Base-by-base conservation (phyloP, 1,140 invertebrate species). In the Eufriesea mexicana region DNA sequence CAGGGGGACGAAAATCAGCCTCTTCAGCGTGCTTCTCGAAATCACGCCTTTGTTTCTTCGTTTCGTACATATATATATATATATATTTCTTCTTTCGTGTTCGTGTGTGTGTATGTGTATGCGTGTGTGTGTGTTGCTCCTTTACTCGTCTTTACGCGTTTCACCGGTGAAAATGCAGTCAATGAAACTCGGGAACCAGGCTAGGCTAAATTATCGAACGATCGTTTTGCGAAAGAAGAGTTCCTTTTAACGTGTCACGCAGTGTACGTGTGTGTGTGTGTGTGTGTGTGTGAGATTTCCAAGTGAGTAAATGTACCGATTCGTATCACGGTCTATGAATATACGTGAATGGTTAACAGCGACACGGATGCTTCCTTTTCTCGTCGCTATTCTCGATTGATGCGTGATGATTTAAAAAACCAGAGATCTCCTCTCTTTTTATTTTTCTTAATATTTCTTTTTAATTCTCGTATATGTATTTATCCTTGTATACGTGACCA, bases 151-250 rank as follows among this genome's bases (percentile, higher is more conserved):
- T n/a, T n/a, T n/a, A n/a, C 25, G 72, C 45, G 25, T 49, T 75
- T 49, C 51, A 28, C 70, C 62, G 20, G 74, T 61, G 70, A 54
- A 80, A 73, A 73, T 64, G 47, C 77, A 28, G 66, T 79, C 49
- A 71, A 54, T 59, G 57, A 64, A 86, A 66, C 55, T 76, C 55
- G 66, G 57, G 67, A 77, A 42, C 16, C 81, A 79, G 81, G 72
- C 71, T 64, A 62, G 67, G 61, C 59, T 49, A 55, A 72, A 54
- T 68, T 28, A 45, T 68, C 64, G 66, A 77, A 83, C 66, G 47
- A 74, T 74, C 47, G 18, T 51, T 49, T 18, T 54, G 45, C 23
- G 47, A 68, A n/a, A 68, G 45, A 67, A 67, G 5, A 42, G 5
- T 51, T 6, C 14, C 20, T 12, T 7, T 55, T 35, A 35, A 35